phyloP scores from a whole-genome alignment of 2,113 vertebrate genomes.

The Leptocoma aspasia region DNA sequence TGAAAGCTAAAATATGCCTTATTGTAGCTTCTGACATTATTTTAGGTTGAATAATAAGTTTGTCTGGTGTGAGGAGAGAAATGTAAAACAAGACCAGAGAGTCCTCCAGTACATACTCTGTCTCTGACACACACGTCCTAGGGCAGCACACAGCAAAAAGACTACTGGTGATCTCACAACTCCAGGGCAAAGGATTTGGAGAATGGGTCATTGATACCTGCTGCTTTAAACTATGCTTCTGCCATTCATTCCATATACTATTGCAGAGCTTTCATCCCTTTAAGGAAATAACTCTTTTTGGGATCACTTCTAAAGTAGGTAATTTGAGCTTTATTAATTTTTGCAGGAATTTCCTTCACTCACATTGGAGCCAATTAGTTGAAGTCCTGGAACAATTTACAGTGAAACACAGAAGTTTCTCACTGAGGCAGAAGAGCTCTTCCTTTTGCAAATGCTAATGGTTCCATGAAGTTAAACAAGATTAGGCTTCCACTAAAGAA shows the following conservation, averaged over 20 bases:
- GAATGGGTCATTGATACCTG: neutral
- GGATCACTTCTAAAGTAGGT: neutral
- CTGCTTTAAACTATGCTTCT: neutral
- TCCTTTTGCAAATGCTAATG: neutral
- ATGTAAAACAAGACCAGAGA: neutral
- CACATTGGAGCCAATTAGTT: neutral
- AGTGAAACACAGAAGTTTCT: neutral
- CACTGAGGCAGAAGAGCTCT: neutral
- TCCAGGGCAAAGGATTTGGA: slow-evolving; percentile 18
- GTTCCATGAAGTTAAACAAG: neutral
- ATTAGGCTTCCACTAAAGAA: neutral
- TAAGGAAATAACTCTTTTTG: neutral
- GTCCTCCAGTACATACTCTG: neutral
- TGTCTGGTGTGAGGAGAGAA: neutral
- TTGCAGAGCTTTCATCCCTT: neutral
- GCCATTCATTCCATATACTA: neutral
- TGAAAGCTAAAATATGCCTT: neutral
- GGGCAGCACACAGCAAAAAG: neutral
- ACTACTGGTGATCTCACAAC: neutral
- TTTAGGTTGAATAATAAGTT: neutral
- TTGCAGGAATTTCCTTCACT: neutral
- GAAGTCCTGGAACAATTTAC: neutral
- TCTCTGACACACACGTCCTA: neutral
- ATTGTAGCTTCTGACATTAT: neutral
- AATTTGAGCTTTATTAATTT: neutral